Percentiles rank a stretch among this genome's conserved stretches.
Conservation (phyloP, 2,888 invertebrate species). For the Suillia variegata region DNA sequence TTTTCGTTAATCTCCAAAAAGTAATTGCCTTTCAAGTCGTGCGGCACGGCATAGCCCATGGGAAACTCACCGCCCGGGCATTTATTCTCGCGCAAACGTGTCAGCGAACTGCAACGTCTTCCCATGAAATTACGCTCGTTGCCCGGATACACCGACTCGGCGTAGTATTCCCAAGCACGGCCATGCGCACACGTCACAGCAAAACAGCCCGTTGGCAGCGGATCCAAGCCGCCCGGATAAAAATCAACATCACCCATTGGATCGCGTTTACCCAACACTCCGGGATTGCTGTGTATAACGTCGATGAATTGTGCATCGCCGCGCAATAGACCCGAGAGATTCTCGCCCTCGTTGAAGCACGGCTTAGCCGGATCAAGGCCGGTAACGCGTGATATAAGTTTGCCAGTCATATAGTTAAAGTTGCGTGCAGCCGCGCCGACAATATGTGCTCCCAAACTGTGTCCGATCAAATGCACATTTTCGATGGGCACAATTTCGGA, state of each 20-base stretch:
- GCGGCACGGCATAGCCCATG: slow-evolving; percentile 55
- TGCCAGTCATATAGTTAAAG: slow-evolving; percentile 42
- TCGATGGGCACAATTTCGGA: slow-evolving; percentile 43
- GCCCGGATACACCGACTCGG: slow-evolving; percentile 55
- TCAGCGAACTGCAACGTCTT: slow-evolving; percentile 51
- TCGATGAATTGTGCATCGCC: slow-evolving; percentile 59
- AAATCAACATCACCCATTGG: slow-evolving; percentile 59
- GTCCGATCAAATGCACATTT: slow-evolving; percentile 58
- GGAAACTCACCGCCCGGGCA: slow-evolving; percentile 43
- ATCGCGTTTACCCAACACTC: slow-evolving; percentile 55
- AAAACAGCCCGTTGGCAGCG: slow-evolving; percentile 51
- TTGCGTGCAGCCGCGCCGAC: slow-evolving; percentile 54
- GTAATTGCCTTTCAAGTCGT: slow-evolving; percentile 50
- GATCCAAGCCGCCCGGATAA: slow-evolving; percentile 54
- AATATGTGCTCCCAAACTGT: slow-evolving; percentile 60
- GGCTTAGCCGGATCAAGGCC: slow-evolving; percentile 61
- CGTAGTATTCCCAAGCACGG: slow-evolving; percentile 54
- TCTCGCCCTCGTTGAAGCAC: slow-evolving; percentile 58
- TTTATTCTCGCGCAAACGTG: slow-evolving; percentile 38
- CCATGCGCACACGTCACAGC: slow-evolving; percentile 51
- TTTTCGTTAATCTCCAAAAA: slow-evolving; percentile 50
- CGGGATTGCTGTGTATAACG: slow-evolving; percentile 57
- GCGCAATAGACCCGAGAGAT: slow-evolving; percentile 49
- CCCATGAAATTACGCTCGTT: slow-evolving; percentile 56
- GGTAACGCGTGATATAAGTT: slow-evolving; percentile 51